phyloP scores from a whole-genome alignment of 2,888 invertebrate species.

The Teleogryllus oceanicus region DNA sequence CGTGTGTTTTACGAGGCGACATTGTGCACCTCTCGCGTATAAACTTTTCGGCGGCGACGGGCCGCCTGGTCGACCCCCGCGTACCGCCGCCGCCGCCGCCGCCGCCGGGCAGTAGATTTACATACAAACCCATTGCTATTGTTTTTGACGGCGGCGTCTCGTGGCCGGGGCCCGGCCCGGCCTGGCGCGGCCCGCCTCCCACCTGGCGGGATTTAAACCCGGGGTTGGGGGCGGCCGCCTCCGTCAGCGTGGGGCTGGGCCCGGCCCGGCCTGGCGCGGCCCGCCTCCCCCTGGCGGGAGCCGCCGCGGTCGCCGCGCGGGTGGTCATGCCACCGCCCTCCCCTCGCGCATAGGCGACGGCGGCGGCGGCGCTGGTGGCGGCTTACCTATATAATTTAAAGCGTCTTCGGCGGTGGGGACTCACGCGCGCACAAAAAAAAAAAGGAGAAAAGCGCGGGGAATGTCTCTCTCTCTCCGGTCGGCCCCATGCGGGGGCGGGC shows the following conservation, averaged over 20 bases:
- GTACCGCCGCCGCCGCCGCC: too few species aligned
- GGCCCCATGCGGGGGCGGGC: neutral
- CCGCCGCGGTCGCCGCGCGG: neutral
- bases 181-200: neutral
- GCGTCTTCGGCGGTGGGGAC: neutral
- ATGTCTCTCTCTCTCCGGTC: too few species aligned
- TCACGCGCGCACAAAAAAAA: neutral
- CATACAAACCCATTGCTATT: neutral
- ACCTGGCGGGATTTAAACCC: neutral
- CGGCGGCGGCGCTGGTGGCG: neutral
- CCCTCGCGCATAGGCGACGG: neutral
- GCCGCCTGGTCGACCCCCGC: neutral
- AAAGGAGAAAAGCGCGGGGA: neutral
- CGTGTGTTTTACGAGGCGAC: neutral
- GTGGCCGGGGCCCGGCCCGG: neutral
- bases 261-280: neutral
- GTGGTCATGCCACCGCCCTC: neutral
- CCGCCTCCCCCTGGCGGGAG: neutral
- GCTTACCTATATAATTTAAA: conserved; percentile 18
- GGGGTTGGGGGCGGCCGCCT: too few species aligned
- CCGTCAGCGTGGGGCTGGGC: neutral
- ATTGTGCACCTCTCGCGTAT: neutral
- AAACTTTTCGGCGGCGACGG: neutral
- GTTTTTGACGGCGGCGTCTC: conserved; percentile 18
- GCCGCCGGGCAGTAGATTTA: neutral